Evolutionary conservation across 2,113 vertebrate genomes (phyloP), one percentile per base, ranked within the genome.

Genomic region (Zapus hudsonius): DNA sequence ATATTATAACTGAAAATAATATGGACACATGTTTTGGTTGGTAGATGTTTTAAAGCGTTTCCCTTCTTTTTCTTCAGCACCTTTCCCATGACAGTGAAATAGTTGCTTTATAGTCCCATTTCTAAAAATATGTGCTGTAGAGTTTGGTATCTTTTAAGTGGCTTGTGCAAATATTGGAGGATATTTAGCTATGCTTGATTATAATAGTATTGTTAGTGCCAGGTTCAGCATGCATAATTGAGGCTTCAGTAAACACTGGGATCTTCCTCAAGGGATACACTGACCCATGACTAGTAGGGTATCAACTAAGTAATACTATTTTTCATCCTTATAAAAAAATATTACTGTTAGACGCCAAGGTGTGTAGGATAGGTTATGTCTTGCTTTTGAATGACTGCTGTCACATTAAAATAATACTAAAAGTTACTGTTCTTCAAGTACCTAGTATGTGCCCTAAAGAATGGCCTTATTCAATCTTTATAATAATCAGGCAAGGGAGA

Each of bases 121-220:
- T 79, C 29, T 83, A 67, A 91, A 91, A 81, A 44, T 94, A 70
- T 40, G 13, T 66, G 36, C 3, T 61, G 42, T 33, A 47, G 69
- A 79, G n/a, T 38, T 74, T 84, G 79, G 13, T 20, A 12, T 52
- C 66, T 74, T 93, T 67, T 72, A 22, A 61, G 79, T 95, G 61
- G 29, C 5, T 92, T 92, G 38, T 90, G 31, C 20, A 44, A 64
- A 16, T 95, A 93, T 27, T 17, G 78, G 64, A 19, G n/a, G 17
- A 83, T 89, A 69, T n/a, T 89, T 80, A 63, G 66, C 40, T 88
- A 33, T 78, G 42, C 22, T 69, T 91, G 13, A 29, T 69, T 12
- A 47, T 81, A 38, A 52, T 80, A 4, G 33, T 40, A 3, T 66
- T 84, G 61, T 1, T 0, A 1, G 57, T 55, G 33, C 23, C 13